phyloP scores from a whole-genome alignment of 2,797 vertebrate species.

The Anas capensis region DNA sequence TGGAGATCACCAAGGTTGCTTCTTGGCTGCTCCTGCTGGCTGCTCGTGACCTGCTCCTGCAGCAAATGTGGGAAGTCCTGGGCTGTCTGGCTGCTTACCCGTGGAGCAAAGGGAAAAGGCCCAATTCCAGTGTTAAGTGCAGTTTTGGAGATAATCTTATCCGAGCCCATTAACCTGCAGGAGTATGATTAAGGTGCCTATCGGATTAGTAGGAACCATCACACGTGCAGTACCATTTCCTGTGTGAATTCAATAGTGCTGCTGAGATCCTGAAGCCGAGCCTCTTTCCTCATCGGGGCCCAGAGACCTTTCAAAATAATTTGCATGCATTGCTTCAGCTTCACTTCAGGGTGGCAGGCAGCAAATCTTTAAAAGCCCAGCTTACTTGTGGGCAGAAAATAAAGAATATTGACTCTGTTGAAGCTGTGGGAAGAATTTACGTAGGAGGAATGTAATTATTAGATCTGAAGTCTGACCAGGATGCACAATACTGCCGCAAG shows the following conservation, averaged over 20 bases:
- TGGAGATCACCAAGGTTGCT: neutral
- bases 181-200: neutral
- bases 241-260: neutral
- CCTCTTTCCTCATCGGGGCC: neutral
- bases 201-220: neutral
- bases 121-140: neutral
- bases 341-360: neutral
- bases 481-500: neutral
- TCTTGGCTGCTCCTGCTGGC: neutral
- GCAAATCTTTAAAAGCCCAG: neutral
- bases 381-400: neutral
- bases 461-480: neutral
- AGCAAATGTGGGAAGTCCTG: neutral
- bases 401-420: neutral
- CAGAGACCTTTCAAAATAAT: neutral
- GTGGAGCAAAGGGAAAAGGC: neutral
- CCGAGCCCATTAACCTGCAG: neutral
- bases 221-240: neutral
- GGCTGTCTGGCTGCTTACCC: fast-evolving
- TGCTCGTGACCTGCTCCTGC: neutral
- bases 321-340: neutral
- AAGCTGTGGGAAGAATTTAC: neutral
- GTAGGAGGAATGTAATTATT: neutral
- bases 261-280: neutral
- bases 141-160: neutral